Conservation (phyloP, 1,140 invertebrate species). For the Lysiphlebus fabarum region DNA sequence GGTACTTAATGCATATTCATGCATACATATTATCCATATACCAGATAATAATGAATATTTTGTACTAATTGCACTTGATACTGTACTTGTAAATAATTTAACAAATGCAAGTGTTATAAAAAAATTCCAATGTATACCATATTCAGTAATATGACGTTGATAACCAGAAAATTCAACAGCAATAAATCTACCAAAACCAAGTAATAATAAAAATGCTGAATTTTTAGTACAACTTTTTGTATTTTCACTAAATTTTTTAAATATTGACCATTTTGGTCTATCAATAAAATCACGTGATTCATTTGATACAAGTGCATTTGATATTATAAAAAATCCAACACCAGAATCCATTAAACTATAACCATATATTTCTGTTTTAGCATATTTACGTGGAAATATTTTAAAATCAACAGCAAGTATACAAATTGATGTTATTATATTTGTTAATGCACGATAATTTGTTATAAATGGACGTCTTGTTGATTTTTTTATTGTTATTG, state of each 20-base stretch:
- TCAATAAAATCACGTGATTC: conserved; percentile 50
- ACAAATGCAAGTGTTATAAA: conserved; percentile 86
- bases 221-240: conserved; percentile 44
- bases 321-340: conserved; percentile 84
- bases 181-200: conserved; percentile 71
- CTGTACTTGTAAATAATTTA: conserved; percentile 67
- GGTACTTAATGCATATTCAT: conserved; percentile 67
- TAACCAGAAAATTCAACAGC: conserved; percentile 71
- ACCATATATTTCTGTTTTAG: conserved; percentile 84
- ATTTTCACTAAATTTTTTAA: conserved; percentile 31
- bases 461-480: conserved; percentile 58
- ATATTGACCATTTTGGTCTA: conserved; percentile 35
- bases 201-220: conserved; percentile 59
- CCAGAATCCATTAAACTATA: conserved; percentile 93
- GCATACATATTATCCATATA: conserved; percentile 59
- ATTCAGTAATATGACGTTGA: conserved; percentile 84
- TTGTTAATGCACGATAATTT: conserved; percentile 67
- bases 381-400: conserved; percentile 78
- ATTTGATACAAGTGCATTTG: conserved; percentile 77
- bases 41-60: conserved; percentile 54
- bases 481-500: conserved; percentile 22
- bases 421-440: conserved; percentile 73
- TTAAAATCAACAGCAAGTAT: conserved; percentile 93
- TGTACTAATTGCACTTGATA: conserved; percentile 55
- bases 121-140: conserved; percentile 97